Evolutionary conservation across 2,797 vertebrate species (phyloP).

Genomic region (Chelonia mydas): DNA sequence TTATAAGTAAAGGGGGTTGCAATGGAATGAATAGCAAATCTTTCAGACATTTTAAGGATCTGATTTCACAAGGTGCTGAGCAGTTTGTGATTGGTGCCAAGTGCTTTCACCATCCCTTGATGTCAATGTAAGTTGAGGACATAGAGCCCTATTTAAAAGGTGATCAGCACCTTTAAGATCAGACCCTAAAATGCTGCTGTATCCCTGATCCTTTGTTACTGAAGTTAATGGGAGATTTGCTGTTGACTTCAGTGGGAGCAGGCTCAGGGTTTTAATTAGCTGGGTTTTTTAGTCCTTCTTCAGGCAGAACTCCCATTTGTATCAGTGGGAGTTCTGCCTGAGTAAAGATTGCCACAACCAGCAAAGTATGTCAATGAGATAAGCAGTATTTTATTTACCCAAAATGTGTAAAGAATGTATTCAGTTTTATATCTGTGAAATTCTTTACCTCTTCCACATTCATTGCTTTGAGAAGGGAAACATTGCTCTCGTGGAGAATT

Average conservation of each 20-base stretch:
- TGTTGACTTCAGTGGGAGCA: constrained; percentile 33
- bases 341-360: constrained; percentile 26
- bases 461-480: constrained; percentile 39
- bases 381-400: constrained; percentile 11
- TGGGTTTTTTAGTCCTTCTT: constrained; percentile 68
- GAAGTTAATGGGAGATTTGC: constrained; percentile 58
- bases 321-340: constrained; percentile 38
- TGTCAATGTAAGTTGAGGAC: constrained; percentile 12
- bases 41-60: constrained; percentile 47
- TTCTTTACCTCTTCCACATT: constrained; percentile 66
- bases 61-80: constrained; percentile 75
- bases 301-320: constrained; percentile 47
- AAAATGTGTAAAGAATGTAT: constrained; percentile 30
- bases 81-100: constrained; percentile 73
- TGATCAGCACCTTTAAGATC: constrained; percentile 73
- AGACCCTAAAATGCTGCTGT: constrained; percentile 65
- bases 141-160: constrained; percentile 77
- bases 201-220: constrained; percentile 48
- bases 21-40: constrained; percentile 74
- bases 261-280: constrained; percentile 41
- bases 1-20: constrained; percentile 53
- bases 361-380: constrained; percentile 43
- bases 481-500: constrained; percentile 44
- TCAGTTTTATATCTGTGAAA: constrained; percentile 48
- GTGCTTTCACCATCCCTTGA: constrained; percentile 55